A percentile compares a stretch with the other conserved stretches of the same genome.
Evolutionary conservation across 2,888 invertebrate species (phyloP).

Genomic region (Melitaea athalia): DNA sequence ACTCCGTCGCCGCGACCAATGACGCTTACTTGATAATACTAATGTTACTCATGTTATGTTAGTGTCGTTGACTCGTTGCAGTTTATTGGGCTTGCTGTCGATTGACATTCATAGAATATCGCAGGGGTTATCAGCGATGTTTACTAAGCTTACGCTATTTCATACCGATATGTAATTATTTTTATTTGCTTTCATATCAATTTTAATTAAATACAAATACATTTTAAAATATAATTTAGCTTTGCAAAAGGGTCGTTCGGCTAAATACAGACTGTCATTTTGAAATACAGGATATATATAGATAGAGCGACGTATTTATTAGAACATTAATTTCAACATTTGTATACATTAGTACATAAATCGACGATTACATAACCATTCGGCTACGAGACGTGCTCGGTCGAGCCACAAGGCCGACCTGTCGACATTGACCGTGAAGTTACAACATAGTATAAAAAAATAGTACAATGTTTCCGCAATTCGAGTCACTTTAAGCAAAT

Average conservation of each 20-base stretch:
- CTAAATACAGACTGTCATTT: too few relatives aligned
- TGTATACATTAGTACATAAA: conserved; percentile 63
- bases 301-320: conserved; percentile 3
- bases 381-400: conserved; percentile 67
- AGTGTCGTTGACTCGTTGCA: conserved; percentile 77
- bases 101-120: conserved; percentile 46
- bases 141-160: conserved; percentile 25
- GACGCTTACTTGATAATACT: conserved; percentile 78
- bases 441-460: conserved; percentile 66
- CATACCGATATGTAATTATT: neutral
- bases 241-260: neutral
- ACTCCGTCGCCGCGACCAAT: conserved; percentile 64
- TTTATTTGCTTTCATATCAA: neutral
- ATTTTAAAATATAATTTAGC: neutral
- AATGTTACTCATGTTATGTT: conserved; percentile 69
- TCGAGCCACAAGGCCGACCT: conserved; percentile 70
- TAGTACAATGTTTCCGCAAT: conserved; percentile 77
- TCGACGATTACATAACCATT: conserved; percentile 71
- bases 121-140: conserved; percentile 46
- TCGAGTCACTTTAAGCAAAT: conserved; percentile 46
- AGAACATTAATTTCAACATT: conserved; percentile 42
- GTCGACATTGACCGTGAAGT: conserved; percentile 80
- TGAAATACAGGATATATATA: neutral
- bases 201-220: neutral
- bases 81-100: conserved; percentile 62